Evolutionary conservation across 2,113 vertebrate genomes (phyloP).

Genomic region (Recurvirostra avosetta): DNA sequence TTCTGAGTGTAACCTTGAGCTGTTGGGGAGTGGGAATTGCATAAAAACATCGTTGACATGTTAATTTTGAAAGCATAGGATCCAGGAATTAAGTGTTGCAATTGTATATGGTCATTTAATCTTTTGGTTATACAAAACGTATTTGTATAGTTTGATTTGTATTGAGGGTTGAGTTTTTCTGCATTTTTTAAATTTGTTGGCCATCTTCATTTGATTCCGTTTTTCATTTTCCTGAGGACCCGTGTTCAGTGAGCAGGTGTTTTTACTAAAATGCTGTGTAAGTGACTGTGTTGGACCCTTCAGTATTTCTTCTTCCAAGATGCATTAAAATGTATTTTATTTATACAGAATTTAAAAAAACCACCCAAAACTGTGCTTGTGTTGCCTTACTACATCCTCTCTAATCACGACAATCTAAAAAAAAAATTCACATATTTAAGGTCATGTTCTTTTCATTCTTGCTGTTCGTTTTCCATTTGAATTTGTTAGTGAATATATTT

Average conservation of each 20-base stretch:
- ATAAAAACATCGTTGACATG: not conserved
- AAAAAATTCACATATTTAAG: not conserved
- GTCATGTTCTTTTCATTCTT: not conserved
- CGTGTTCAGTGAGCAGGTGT: not conserved
- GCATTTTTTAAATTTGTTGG: not conserved
- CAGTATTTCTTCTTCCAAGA: not conserved
- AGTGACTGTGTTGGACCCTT: not conserved
- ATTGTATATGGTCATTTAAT: not conserved
- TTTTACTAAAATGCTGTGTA: not conserved
- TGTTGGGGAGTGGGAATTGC: not conserved
- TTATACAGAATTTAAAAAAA: not conserved
- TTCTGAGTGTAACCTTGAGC: not conserved
- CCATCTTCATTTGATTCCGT: not conserved
- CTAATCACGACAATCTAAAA: not conserved
- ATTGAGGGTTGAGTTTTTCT: not conserved
- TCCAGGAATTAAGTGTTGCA: not conserved
- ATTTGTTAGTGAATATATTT: not conserved
- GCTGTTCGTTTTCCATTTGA: not conserved
- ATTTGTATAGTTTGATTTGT: not conserved
- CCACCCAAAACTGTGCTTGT: not conserved
- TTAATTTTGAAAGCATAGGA: not conserved
- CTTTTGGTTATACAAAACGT: not conserved
- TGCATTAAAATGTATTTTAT: not conserved
- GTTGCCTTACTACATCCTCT: not conserved
- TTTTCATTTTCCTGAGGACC: not conserved